A percentile compares a stretch with the other conserved stretches of the same genome.
These are phyloP conservation scores for Turdus rufiventris DNA, from an alignment of 2,113 vertebrate genomes.

Conservation along the genomic window DNA sequence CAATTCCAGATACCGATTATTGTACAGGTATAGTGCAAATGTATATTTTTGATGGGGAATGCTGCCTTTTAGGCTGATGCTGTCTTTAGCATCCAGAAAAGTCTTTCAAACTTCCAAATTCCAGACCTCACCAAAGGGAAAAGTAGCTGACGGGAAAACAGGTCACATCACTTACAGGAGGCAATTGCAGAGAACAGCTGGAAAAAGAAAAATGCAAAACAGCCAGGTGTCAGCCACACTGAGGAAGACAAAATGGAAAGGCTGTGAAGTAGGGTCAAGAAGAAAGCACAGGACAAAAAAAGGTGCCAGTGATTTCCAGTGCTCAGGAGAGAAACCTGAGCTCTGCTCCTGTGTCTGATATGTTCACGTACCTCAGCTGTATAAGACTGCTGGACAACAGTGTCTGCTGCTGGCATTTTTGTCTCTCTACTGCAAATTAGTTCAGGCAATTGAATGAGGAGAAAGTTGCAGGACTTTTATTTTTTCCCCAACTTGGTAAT, in stretches of 20 bases:
- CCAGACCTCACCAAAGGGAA: neutral
- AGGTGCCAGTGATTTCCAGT: neutral
- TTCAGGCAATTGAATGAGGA: neutral
- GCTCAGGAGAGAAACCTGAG: neutral
- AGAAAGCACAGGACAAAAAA: neutral
- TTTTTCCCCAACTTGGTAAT: neutral
- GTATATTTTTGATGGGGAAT: neutral
- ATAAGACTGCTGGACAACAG: neutral
- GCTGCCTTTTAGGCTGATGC: neutral
- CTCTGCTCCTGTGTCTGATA: neutral
- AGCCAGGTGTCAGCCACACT: neutral
- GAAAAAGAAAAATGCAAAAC: neutral
- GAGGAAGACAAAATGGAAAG: neutral
- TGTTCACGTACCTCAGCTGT: fast-evolving
- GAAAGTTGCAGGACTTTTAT: neutral
- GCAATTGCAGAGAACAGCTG: neutral
- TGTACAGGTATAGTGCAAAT: neutral
- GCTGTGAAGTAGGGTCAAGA: neutral
- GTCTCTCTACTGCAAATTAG: neutral
- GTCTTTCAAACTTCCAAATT: neutral
- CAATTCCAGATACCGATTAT: neutral
- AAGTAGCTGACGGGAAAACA: neutral
- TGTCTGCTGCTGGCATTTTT: neutral
- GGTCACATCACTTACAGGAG: neutral
- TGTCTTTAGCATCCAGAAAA: neutral